Percentiles rank a stretch among this genome's conserved stretches.
Conservation (phyloP, 1,140 invertebrate species). For the Trichonephila clavipes region DNA sequence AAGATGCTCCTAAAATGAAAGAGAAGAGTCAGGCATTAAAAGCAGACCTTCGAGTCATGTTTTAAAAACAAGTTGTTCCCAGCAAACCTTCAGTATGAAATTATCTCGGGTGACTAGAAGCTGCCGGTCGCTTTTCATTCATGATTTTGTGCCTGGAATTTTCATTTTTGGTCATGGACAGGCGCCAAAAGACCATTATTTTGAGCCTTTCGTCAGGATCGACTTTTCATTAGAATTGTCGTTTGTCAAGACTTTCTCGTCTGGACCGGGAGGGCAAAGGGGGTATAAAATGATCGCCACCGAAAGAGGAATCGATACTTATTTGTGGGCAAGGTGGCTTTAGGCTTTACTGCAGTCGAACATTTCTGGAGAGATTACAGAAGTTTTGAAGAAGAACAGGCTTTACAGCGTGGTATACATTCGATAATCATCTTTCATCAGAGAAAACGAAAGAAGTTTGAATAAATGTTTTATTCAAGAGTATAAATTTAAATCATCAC, state of each 20-base stretch:
- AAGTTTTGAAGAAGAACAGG: constrained; percentile 9
- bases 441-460: not conserved
- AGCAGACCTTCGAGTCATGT: not conserved
- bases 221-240: constrained; percentile 57
- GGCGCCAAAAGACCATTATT: constrained; percentile 51
- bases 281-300: constrained; percentile 4
- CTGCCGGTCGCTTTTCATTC: constrained; percentile 20
- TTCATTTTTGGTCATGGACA: constrained; percentile 47
- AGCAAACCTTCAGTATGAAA: constrained; percentile 31
- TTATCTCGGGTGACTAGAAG: constrained; percentile 7
- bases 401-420: not conserved
- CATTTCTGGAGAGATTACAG: not conserved
- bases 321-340: constrained; percentile 5
- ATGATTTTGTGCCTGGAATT: constrained; percentile 40
- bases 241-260: constrained; percentile 39
- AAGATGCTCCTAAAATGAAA: not conserved
- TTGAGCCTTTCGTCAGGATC: constrained; percentile 47
- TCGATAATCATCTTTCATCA: not conserved
- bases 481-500: not conserved
- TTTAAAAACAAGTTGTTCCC: constrained; percentile 26
- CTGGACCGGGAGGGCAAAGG: not conserved
- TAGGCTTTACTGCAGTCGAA: constrained; percentile 2
- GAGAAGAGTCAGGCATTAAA: constrained; percentile 20
- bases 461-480: constrained; percentile 12
- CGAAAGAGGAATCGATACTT: not conserved